Conservation (phyloP, 1,140 invertebrate genomes). For the Formica exsecta region DNA sequence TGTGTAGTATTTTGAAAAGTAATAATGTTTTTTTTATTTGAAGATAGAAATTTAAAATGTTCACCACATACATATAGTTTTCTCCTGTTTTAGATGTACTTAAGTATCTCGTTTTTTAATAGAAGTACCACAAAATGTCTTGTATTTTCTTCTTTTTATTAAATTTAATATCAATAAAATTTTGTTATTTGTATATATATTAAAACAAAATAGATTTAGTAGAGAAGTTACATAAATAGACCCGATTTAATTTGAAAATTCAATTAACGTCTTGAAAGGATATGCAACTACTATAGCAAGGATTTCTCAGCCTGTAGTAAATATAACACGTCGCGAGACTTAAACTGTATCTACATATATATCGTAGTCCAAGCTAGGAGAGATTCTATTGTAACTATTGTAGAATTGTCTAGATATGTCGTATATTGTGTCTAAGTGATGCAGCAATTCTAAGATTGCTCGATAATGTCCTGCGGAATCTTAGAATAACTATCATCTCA, state of each 20-base stretch:
- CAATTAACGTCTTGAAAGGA: constrained; percentile 45
- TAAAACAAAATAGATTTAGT: background rate
- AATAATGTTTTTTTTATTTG: background rate
- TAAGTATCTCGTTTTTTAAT: too few species aligned
- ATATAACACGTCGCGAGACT: background rate
- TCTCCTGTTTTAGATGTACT: background rate
- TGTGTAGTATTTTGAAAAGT: background rate
- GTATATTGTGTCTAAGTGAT: background rate
- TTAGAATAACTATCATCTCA: background rate
- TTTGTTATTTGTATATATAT: too few species aligned
- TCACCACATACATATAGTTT: background rate
- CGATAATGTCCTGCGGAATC: background rate
- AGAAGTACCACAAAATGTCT: background rate
- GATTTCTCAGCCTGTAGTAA: constrained; percentile 18
- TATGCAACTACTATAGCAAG: background rate
- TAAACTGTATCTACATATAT: background rate
- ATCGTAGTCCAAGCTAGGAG: constrained; percentile 23
- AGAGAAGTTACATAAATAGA: background rate
- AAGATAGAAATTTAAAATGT: background rate
- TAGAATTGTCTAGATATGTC: background rate
- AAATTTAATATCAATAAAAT: background rate
- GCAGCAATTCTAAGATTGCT: constrained; percentile 6
- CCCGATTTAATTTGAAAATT: constrained; percentile 42
- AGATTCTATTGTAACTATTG: constrained; percentile 10
- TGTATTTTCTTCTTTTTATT: background rate